Base-by-base conservation (phyloP, 1,140 invertebrate species). In the Battus philenor region DNA sequence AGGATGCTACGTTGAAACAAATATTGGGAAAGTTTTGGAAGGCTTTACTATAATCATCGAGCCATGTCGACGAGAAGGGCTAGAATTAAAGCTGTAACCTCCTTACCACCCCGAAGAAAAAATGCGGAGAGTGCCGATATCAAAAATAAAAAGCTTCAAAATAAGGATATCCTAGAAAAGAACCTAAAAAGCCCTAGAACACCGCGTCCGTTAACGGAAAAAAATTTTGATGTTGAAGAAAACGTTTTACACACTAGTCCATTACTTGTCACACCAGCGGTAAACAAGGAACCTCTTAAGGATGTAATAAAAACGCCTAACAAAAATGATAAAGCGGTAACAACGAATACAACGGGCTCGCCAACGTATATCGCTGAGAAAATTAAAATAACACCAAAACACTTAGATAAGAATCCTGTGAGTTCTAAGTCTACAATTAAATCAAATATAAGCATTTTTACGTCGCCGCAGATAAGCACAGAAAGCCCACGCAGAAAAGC, bases 11-110 rank as follows among this genome's bases (percentile, higher is more conserved):
- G n/a, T n/a, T n/a, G n/a, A n/a, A n/a, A n/a, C n/a, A n/a, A n/a
- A n/a, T n/a, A n/a, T n/a, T n/a, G n/a, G n/a, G n/a, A n/a, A n/a
- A n/a, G n/a, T n/a, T n/a, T n/a, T n/a, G n/a, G n/a, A n/a, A n/a
- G n/a, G n/a, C n/a, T n/a, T n/a, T n/a, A n/a, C n/a, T n/a, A n/a
- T n/a, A n/a, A n/a, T n/a, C n/a, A 11, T 15, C 9, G 4, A 18
- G 54, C 13, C 18, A 85, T 85, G 81, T 79, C 81, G 15, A 82
- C 78, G 4, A 66, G 81, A 67, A 61, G 81, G 60, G 79, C 79
- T 15, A 68, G 79, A 62, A 82, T 85, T 41, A 85, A 85, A 73
- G 78, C 79, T 47, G 74, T 81, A 46, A 70, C 73, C 11, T 71
- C 79, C 0, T 54, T 85, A 31, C 81, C 81, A 34, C 75, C 68